Percentiles rank a stretch among this genome's conserved stretches.
phyloP scores from a whole-genome alignment of 2,888 invertebrate species.

The Tribolium freemani region DNA sequence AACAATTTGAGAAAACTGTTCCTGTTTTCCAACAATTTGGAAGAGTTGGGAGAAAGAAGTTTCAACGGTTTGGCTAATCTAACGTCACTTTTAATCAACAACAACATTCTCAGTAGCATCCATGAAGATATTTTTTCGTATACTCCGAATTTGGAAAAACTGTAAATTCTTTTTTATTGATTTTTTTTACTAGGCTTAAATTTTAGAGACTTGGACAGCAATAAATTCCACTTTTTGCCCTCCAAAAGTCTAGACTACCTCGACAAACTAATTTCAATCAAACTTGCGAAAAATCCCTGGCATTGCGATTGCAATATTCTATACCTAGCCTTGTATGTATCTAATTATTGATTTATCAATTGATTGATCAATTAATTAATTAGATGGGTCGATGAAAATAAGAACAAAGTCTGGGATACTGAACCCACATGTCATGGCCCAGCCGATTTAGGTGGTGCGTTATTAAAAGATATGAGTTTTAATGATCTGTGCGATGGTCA shows the following conservation, averaged over 20 bases:
- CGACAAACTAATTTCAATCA: conserved; percentile 76
- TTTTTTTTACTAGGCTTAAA: not conserved
- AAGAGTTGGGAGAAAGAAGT: conserved; percentile 73
- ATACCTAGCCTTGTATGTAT: conserved; percentile 77
- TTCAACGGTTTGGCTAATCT: conserved; percentile 77
- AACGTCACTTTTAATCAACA: conserved; percentile 78
- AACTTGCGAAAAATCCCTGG: conserved; percentile 84
- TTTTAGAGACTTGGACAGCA: conserved; percentile 81
- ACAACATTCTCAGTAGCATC: conserved; percentile 77
- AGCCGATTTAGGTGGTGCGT: conserved; percentile 78
- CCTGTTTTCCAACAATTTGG: conserved; percentile 78
- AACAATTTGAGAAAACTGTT: conserved; percentile 76
- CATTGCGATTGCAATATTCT: conserved; percentile 84
- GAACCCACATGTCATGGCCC: conserved; percentile 81
- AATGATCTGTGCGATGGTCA: conserved; percentile 82
- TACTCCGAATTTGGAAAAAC: conserved; percentile 76
- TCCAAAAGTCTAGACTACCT: conserved; percentile 77
- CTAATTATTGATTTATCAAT: not conserved
- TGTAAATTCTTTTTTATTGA: conserved; percentile 71
- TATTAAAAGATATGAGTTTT: conserved; percentile 78
- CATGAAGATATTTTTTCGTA: conserved; percentile 76
- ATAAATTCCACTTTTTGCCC: conserved; percentile 79
- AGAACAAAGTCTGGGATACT: conserved; percentile 79
- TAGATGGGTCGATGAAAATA: conserved; percentile 79
- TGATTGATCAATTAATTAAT: not conserved